Conservation (phyloP, 2,888 invertebrate genomes). For the Encarsia formosa region DNA sequence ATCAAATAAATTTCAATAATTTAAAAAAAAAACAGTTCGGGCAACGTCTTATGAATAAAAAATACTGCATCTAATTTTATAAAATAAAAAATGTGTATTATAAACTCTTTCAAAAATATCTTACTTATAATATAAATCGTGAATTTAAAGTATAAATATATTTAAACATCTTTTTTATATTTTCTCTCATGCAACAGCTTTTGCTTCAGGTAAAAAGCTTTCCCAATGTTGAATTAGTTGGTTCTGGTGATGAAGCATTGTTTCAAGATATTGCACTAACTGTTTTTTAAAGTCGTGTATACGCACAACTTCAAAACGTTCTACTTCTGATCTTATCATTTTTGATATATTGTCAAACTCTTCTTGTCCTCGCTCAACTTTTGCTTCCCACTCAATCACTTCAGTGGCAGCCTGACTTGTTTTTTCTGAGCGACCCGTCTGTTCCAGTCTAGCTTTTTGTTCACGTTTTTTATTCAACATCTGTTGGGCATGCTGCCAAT, state of each 20-base stretch:
- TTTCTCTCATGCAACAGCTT: conserved; percentile 80
- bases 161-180: too few species aligned
- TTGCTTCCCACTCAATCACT: conserved; percentile 94
- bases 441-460: conserved; percentile 85
- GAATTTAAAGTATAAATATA: too few species aligned
- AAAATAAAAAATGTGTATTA: too few species aligned
- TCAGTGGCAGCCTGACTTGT: conserved; percentile 83
- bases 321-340: conserved; percentile 91
- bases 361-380: conserved; percentile 93
- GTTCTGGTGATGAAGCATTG: conserved; percentile 90
- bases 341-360: conserved; percentile 94
- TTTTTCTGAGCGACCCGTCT: conserved; percentile 86
- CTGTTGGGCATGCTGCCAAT: conserved; percentile 96
- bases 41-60: too few species aligned
- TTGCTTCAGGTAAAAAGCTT: conserved; percentile 91
- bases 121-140: too few species aligned
- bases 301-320: conserved; percentile 83
- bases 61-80: too few species aligned
- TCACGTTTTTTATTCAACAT: conserved; percentile 92
- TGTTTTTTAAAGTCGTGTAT: conserved; percentile 87
- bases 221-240: conserved; percentile 94
- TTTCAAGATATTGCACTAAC: conserved; percentile 87
- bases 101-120: too few species aligned
- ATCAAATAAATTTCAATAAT: too few species aligned
- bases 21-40: too few species aligned